Evolutionary conservation across 2,888 invertebrate species (phyloP).

Genomic region (Oscheius sp.): DNA sequence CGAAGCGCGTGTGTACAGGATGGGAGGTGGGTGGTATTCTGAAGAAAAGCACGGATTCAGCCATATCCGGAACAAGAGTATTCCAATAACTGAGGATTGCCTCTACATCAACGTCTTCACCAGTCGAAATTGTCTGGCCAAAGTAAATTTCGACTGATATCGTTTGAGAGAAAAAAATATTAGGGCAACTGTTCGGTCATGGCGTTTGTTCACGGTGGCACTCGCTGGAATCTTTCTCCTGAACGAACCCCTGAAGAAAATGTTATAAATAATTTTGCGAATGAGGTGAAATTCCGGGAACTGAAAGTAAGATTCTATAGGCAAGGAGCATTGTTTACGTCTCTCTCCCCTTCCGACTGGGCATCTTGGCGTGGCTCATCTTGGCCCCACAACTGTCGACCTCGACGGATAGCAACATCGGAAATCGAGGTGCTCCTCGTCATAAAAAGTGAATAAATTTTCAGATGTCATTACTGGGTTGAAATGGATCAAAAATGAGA

Average conservation of each 20-base stretch:
- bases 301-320: constrained; percentile 46
- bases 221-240: constrained; percentile 36
- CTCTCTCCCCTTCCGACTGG: constrained; percentile 39
- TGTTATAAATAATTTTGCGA: constrained; percentile 44
- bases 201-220: constrained; percentile 46
- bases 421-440: constrained; percentile 27
- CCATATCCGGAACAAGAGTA: neutral
- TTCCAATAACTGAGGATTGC: constrained; percentile 30
- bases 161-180: constrained; percentile 13
- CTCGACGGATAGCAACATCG: constrained; percentile 32
- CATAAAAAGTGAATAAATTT: neutral
- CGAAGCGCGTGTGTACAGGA: neutral
- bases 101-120: constrained; percentile 43
- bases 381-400: constrained; percentile 35
- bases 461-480: constrained; percentile 29
- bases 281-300: constrained; percentile 10
- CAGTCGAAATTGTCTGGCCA: constrained; percentile 26
- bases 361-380: constrained; percentile 41
- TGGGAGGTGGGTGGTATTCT: neutral
- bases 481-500: constrained; percentile 34
- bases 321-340: constrained; percentile 42
- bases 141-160: constrained; percentile 25
- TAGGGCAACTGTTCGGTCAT: constrained; percentile 49
- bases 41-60: neutral
- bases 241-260: constrained; percentile 34